phyloP scores from a whole-genome alignment of 2,888 invertebrate species.

The Epirrhoe tristata region DNA sequence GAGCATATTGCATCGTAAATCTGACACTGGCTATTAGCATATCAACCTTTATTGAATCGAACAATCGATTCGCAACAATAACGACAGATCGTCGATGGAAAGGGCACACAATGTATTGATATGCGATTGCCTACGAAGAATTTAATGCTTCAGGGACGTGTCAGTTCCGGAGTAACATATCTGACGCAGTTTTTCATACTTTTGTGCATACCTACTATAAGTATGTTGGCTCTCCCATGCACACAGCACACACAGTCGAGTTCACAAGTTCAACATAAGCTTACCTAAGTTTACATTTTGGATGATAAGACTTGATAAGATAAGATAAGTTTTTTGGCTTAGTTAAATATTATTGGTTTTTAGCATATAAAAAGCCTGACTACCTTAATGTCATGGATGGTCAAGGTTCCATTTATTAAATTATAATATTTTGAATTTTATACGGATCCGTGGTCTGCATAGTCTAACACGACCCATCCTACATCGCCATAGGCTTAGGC shows the following conservation, averaged over 20 bases:
- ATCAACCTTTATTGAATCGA: slow-evolving; percentile 44
- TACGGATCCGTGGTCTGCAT: slow-evolving; percentile 1
- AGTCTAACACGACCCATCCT: slow-evolving; percentile 16
- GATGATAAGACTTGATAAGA: too few relatives aligned
- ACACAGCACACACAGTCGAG: too few relatives aligned
- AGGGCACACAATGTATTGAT: slow-evolving; percentile 35
- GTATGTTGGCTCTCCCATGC: too few relatives aligned
- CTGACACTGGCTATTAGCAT: slow-evolving; percentile 38
- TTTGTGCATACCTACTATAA: too few relatives aligned
- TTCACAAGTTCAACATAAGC: too few relatives aligned
- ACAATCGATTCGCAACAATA: slow-evolving; percentile 53
- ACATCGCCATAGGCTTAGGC: slow-evolving; percentile 70
- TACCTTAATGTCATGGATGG: too few relatives aligned
- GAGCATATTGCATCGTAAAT: slow-evolving; percentile 34
- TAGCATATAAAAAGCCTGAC: too few relatives aligned
- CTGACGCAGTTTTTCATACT: too few relatives aligned
- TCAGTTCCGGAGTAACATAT: slow-evolving; percentile 14
- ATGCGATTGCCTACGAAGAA: slow-evolving; percentile 29
- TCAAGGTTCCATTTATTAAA: too few relatives aligned
- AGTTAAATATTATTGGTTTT: too few relatives aligned
- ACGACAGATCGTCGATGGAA: slow-evolving; percentile 56
- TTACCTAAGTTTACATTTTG: too few relatives aligned
- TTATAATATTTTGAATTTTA: neutral
- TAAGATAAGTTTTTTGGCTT: too few relatives aligned
- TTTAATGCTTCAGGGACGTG: slow-evolving; percentile 17